Conservation (phyloP, 2,113 vertebrate genomes). For the Hemiprocne comata region DNA sequence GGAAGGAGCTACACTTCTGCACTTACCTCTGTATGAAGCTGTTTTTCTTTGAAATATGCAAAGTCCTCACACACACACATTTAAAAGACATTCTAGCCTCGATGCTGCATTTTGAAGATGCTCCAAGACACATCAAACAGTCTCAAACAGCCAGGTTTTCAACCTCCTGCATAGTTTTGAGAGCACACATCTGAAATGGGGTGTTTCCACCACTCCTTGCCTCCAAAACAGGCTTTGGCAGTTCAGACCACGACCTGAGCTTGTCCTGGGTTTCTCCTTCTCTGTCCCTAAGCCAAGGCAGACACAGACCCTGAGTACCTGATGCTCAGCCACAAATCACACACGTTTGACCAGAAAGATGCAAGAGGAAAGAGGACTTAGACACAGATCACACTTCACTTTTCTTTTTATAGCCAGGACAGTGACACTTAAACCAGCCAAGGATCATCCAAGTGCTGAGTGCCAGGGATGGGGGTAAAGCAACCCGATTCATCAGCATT, state of each 20-base stretch:
- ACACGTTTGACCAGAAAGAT: rapidly evolving
- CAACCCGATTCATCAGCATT: neutral
- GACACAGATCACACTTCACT: neutral
- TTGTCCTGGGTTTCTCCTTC: neutral
- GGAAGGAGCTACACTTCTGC: neutral
- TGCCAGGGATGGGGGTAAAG: neutral
- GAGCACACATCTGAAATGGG: neutral
- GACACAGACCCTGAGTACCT: neutral
- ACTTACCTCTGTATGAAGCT: neutral
- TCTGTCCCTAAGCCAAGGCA: neutral
- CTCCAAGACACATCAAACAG: no score
- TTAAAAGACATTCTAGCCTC: neutral
- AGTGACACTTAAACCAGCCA: neutral
- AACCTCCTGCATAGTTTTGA: neutral
- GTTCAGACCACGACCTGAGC: neutral
- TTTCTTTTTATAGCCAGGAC: neutral
- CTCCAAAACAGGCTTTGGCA: neutral
- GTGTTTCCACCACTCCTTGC: neutral
- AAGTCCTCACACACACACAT: no score
- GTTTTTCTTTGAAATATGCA: neutral
- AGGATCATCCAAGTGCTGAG: neutral
- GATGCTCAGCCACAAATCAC: neutral
- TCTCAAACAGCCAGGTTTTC: neutral
- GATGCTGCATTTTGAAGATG: neutral
- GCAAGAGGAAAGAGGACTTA: neutral